These are phyloP conservation scores for Ceryle rudis DNA, from an alignment of 2,797 vertebrate genomes.

Conservation along the genomic window DNA sequence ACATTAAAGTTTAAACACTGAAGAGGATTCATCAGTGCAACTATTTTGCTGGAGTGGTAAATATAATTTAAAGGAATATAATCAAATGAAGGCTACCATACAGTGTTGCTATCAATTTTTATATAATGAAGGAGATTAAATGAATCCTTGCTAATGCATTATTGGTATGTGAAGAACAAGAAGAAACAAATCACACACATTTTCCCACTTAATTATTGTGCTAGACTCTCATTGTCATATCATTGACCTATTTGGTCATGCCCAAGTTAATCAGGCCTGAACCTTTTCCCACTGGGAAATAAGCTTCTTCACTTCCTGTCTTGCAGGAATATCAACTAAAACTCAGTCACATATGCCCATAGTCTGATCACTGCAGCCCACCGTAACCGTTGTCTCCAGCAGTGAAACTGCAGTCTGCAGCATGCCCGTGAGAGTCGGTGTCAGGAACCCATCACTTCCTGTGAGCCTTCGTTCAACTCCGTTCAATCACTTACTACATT, in stretches of 20 bases:
- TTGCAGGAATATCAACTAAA: slow-evolving; percentile 81
- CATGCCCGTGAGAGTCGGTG: slow-evolving; percentile 70
- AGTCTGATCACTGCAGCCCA: slow-evolving; percentile 70
- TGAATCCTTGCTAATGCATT: slow-evolving; percentile 77
- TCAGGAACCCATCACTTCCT: slow-evolving; percentile 78
- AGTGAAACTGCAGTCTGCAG: slow-evolving; percentile 54
- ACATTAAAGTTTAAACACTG: slow-evolving; percentile 18
- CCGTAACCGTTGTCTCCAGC: slow-evolving; percentile 63
- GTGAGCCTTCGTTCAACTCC: slow-evolving; percentile 4
- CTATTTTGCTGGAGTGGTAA: slow-evolving; percentile 31
- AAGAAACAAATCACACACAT: slow-evolving; percentile 81
- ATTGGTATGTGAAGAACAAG: slow-evolving; percentile 79
- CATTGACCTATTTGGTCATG: slow-evolving; percentile 85
- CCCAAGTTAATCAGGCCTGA: slow-evolving; percentile 86
- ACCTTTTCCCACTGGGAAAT: slow-evolving; percentile 82
- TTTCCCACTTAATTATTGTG: slow-evolving; percentile 84
- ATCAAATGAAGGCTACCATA: slow-evolving; percentile 50
- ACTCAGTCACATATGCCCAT: slow-evolving; percentile 80
- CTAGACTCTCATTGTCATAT: slow-evolving; percentile 82
- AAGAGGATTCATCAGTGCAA: not conserved
- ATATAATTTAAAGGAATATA: slow-evolving; percentile 62
- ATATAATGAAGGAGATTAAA: slow-evolving; percentile 76
- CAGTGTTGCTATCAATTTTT: slow-evolving; percentile 69
- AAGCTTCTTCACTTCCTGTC: slow-evolving; percentile 80
- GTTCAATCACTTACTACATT: slow-evolving; percentile 68